phyloP scores from a whole-genome alignment of 2,797 vertebrate genomes.

The Simalia tracyae region DNA sequence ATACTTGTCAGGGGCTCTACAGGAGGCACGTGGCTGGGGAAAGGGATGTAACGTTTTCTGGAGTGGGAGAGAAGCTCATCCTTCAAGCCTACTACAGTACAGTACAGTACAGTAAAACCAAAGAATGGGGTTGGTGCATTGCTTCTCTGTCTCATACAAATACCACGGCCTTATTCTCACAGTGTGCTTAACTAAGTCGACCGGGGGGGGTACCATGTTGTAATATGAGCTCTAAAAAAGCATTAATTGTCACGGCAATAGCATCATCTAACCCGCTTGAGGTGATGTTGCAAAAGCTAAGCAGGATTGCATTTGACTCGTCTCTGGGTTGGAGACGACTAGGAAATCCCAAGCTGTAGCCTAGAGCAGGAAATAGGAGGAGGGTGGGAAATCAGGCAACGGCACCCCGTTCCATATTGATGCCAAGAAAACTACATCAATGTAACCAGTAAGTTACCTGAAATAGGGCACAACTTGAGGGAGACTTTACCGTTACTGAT shows the following conservation, averaged over 20 bases:
- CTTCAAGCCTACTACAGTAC: neutral
- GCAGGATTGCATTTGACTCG: neutral
- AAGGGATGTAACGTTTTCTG: neutral
- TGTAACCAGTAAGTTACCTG: neutral
- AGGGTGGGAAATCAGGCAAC: neutral
- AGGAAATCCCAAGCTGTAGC: neutral
- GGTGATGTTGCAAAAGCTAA: neutral
- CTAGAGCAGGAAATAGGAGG: neutral
- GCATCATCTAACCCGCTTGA: neutral
- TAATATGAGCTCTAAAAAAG: neutral
- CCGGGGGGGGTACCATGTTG: neutral
- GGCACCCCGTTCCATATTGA: neutral
- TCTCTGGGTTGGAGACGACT: neutral
- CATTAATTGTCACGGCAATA: neutral
- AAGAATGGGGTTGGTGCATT: neutral
- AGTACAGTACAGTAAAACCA: neutral
- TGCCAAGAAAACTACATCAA: neutral
- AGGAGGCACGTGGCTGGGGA: neutral
- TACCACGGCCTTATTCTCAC: neutral
- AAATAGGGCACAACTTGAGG: neutral
- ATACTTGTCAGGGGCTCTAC: neutral
- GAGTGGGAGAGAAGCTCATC: neutral
- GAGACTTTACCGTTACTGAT: neutral
- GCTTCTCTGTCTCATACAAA: neutral
- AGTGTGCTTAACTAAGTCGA: neutral